Percentiles rank a stretch among this genome's conserved stretches.
phyloP scores from a whole-genome alignment of 2,113 vertebrate species.

The Urocitellus parryii region DNA sequence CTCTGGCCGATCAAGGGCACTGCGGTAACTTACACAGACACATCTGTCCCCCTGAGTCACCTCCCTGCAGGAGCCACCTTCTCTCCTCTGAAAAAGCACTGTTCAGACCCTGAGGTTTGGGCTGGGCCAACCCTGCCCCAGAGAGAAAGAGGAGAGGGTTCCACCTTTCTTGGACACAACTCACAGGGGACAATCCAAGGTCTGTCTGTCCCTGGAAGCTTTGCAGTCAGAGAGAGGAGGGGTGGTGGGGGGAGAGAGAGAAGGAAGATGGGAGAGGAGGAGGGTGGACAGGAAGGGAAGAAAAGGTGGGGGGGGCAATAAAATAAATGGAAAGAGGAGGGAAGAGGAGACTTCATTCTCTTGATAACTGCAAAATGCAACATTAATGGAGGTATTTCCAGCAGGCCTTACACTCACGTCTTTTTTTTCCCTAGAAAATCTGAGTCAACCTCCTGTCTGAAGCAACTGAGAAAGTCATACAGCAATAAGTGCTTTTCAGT shows the following conservation, averaged over 20 bases:
- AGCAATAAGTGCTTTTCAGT: background rate
- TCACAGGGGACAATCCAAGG: background rate
- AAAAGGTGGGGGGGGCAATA: fast-evolving
- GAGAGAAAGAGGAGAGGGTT: background rate
- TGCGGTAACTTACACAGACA: background rate
- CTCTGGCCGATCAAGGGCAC: background rate
- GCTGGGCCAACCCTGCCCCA: too few species aligned
- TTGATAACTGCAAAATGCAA: background rate
- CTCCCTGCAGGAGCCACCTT: background rate
- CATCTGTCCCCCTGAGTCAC: background rate
- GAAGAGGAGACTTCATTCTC: background rate
- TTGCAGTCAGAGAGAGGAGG: background rate
- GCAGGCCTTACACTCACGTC: background rate
- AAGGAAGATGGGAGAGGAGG: fast-evolving
- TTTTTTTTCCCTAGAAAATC: background rate
- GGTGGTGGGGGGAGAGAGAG: background rate
- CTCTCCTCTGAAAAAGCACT: background rate
- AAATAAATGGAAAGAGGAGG: fast-evolving
- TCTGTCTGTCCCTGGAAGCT: background rate
- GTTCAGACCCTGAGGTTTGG: background rate
- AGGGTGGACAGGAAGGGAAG: background rate
- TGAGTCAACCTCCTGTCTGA: background rate
- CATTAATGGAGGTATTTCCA: background rate
- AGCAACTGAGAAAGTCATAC: background rate
- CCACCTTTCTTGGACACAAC: too few species aligned